Percentiles rank a stretch among this genome's conserved stretches.
Conservation (phyloP, 1,140 invertebrate genomes). For the Acromyrmex echinatior region DNA sequence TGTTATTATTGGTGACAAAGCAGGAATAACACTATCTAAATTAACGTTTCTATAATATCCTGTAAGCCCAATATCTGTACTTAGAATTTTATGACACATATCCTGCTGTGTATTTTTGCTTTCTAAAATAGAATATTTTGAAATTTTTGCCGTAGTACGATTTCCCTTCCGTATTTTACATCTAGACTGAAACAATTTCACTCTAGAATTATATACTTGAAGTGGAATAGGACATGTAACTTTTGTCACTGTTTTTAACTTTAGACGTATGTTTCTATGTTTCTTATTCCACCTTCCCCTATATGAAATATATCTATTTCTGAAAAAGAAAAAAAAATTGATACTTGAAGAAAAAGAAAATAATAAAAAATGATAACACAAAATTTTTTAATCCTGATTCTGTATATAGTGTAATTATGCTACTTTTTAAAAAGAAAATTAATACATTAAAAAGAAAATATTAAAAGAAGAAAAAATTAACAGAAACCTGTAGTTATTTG, state of each 20-base stretch:
- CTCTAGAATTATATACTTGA: background rate
- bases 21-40: background rate
- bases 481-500: background rate
- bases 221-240: background rate
- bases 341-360: background rate
- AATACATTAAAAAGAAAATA: background rate
- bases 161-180: background rate
- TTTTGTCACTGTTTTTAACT: background rate
- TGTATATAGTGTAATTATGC: background rate
- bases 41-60: background rate
- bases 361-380: background rate
- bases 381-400: background rate
- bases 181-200: conserved; percentile 44
- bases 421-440: background rate
- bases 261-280: background rate
- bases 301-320: background rate
- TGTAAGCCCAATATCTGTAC: background rate
- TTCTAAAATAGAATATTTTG: conserved; percentile 36
- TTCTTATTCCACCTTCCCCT: no score
- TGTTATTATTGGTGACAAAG: conserved; percentile 15
- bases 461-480: background rate
- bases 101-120: background rate
- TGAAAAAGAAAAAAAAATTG: background rate
- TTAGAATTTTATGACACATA: conserved; percentile 13
- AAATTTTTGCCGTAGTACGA: conserved; percentile 37